Conservation (phyloP, 2,113 vertebrate species). For the Bubo scandiacus region DNA sequence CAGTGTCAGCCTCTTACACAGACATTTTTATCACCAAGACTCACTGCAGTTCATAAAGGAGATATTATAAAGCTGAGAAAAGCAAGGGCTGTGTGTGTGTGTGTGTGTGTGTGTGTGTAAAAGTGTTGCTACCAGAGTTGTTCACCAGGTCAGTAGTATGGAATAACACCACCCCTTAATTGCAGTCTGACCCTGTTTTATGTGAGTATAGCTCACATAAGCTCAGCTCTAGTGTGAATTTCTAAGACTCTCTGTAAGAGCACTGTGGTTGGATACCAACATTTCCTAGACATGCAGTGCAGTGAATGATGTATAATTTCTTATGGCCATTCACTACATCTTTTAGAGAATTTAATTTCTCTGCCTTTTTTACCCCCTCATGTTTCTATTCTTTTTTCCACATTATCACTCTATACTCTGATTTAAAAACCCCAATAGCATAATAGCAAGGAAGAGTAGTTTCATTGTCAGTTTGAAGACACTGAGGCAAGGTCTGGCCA, state of each 20-base stretch:
- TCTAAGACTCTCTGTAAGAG: background rate
- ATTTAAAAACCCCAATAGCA: background rate
- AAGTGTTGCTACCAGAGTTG: background rate
- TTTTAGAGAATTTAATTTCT: background rate
- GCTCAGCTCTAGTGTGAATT: background rate
- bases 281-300: background rate
- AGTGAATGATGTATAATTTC: background rate
- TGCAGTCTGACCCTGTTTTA: background rate
- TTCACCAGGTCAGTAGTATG: background rate
- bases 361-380: rapidly evolving
- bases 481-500: background rate
- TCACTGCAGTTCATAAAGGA: background rate
- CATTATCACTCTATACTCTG: background rate
- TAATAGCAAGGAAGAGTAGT: background rate
- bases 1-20: background rate
- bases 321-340: background rate
- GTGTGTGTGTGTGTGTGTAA: background rate
- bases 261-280: background rate
- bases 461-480: background rate
- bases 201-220: background rate
- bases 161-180: background rate
- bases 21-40: background rate
- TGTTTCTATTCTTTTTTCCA: background rate
- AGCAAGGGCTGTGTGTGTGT: background rate
- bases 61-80: background rate